Conservation (phyloP, 2,113 vertebrate genomes). For the Procavia capensis region DNA sequence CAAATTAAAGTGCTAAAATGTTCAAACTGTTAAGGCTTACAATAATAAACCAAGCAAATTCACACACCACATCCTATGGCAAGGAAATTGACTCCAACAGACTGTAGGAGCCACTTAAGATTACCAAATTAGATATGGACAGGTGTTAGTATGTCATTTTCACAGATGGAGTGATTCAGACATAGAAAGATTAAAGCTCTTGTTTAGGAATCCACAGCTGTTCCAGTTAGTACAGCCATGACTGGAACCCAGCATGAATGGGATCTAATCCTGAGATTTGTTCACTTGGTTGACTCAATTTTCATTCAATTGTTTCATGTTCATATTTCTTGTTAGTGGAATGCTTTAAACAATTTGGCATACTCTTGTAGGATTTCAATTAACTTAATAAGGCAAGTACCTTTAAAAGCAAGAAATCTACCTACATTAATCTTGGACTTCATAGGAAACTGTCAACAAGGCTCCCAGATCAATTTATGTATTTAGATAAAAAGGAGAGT, state of each 20-base stretch:
- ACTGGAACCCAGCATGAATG: neutral
- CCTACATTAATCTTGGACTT: neutral
- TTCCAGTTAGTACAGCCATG: neutral
- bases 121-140: constrained; percentile 73
- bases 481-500: neutral
- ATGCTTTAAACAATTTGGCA: neutral
- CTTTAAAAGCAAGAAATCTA: neutral
- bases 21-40: constrained; percentile 60
- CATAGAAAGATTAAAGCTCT: constrained; percentile 52
- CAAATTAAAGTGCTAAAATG: constrained; percentile 52
- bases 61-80: neutral
- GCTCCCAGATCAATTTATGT: neutral
- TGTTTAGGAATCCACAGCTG: constrained; percentile 68
- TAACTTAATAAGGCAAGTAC: neutral
- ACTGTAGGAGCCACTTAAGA: constrained; percentile 55
- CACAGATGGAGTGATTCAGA: constrained; percentile 62
- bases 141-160: constrained; percentile 55
- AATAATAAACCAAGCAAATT: constrained; percentile 37
- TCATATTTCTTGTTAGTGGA: neutral
- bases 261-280: neutral
- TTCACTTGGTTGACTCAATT: neutral
- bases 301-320: neutral
- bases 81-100: constrained; percentile 34
- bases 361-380: neutral
- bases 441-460: neutral